Conservation (phyloP, 2,797 vertebrate genomes). For the Epinephelus malabaricus region DNA sequence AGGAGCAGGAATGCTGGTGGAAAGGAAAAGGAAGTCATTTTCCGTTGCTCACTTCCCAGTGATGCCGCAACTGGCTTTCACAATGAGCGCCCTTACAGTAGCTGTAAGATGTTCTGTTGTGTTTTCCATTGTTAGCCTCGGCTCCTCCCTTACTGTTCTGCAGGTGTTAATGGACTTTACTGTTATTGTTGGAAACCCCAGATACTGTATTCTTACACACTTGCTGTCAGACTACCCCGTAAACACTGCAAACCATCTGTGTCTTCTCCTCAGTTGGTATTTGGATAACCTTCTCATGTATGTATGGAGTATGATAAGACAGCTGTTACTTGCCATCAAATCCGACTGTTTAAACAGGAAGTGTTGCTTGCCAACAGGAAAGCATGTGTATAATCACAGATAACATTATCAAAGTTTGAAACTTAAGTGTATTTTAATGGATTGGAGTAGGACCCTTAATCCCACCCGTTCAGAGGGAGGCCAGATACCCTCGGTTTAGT, state of each 20-base stretch:
- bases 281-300: slow-evolving; percentile 28
- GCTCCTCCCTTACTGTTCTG: neutral
- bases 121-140: slow-evolving; percentile 17
- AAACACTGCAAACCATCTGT: neutral
- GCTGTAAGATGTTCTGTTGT: neutral
- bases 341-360: slow-evolving; percentile 72
- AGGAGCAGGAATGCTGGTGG: slow-evolving; percentile 8
- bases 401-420: slow-evolving; percentile 59
- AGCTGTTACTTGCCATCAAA: slow-evolving; percentile 20
- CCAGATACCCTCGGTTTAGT: neutral
- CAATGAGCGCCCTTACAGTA: neutral
- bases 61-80: neutral
- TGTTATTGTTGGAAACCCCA: slow-evolving; percentile 37
- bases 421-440: slow-evolving; percentile 39
- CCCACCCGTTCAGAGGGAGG: neutral
- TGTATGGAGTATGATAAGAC: slow-evolving; percentile 19
- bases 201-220: neutral
- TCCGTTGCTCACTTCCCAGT: neutral
- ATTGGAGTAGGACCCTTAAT: neutral
- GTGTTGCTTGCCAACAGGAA: slow-evolving; percentile 55
- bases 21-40: slow-evolving; percentile 37
- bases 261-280: slow-evolving; percentile 14
- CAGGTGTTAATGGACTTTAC: neutral
- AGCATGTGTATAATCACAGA: slow-evolving; percentile 68
- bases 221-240: neutral